Conservation (phyloP, 2,888 invertebrate genomes). For the Malacosoma neustria region DNA sequence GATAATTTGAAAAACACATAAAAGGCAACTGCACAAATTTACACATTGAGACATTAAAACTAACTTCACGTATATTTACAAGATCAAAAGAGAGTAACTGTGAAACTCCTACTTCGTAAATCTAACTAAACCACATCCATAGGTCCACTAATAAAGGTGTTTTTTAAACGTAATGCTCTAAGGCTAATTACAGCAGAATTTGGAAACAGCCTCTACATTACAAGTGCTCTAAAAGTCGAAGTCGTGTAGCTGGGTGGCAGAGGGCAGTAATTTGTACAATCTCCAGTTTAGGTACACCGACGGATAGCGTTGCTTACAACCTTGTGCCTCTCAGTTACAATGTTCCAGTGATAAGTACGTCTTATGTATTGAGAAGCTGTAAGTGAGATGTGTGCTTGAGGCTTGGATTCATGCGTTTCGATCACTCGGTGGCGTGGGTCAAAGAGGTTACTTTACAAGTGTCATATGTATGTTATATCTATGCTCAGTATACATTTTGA, state of each 20-base stretch:
- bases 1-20: not conserved
- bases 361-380: conserved; percentile 71
- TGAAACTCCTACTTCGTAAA: not conserved
- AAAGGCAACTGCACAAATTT: not conserved
- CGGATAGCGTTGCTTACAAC: conserved; percentile 36
- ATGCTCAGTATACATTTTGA: conserved; percentile 26
- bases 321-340: conserved; percentile 70
- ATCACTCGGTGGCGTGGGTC: conserved; percentile 75
- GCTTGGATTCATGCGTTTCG: conserved; percentile 71
- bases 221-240: conserved; percentile 61
- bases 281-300: conserved; percentile 8
- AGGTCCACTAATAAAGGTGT: conserved; percentile 38
- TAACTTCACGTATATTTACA: conserved; percentile 1
- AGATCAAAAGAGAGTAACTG: not conserved
- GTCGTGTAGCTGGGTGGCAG: conserved; percentile 65
- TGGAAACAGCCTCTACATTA: conserved; percentile 64
- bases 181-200: conserved; percentile 58
- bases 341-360: conserved; percentile 50
- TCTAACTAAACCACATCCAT: conserved; percentile 48
- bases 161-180: conserved; percentile 42
- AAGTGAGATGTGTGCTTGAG: conserved; percentile 72
- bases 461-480: conserved; percentile 44
- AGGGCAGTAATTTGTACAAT: conserved; percentile 46
- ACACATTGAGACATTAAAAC: not conserved
- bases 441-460: conserved; percentile 63